Conservation (phyloP, 2,888 invertebrate species). For the Hirtodrosophila duncani region DNA sequence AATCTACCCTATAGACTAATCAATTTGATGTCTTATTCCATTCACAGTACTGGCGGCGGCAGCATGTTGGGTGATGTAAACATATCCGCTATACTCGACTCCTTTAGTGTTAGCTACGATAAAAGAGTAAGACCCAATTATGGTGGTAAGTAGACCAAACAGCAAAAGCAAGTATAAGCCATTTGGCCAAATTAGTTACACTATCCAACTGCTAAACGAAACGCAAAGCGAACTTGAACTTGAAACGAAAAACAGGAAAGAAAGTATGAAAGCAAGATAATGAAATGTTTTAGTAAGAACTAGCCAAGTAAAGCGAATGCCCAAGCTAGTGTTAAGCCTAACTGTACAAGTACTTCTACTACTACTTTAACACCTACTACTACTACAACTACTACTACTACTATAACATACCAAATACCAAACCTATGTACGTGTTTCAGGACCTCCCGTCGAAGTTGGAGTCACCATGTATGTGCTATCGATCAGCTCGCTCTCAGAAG, state of each 20-base stretch:
- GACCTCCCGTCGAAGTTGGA: constrained; percentile 97
- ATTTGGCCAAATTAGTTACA: constrained; percentile 30
- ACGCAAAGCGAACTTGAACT: constrained; percentile 31
- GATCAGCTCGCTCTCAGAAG: constrained; percentile 98
- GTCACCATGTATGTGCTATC: constrained; percentile 99
- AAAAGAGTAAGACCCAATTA: constrained; percentile 99
- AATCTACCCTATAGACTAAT: too few species aligned
- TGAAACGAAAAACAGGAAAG: constrained; percentile 18
- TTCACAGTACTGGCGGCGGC: constrained; percentile 78
- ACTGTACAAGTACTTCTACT: too few species aligned
- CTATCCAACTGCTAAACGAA: constrained; percentile 14
- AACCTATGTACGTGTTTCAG: constrained; percentile 81
- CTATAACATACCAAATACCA: constrained; percentile 41
- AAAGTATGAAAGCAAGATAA: too few species aligned
- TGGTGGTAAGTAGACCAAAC: constrained; percentile 88
- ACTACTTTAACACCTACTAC: background rate
- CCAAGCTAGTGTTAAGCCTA: too few species aligned
- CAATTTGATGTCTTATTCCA: too few species aligned
- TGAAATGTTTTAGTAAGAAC: too few species aligned
- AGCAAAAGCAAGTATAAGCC: too few species aligned
- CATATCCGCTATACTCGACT: constrained; percentile 96
- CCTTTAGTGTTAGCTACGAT: constrained; percentile 97
- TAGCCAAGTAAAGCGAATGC: too few species aligned
- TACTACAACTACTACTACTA: constrained; percentile 6
- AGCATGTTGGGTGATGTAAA: constrained; percentile 95